These are phyloP conservation scores for Tuta absoluta DNA, from an alignment of 2,888 invertebrate species.

Conservation along the genomic window DNA sequence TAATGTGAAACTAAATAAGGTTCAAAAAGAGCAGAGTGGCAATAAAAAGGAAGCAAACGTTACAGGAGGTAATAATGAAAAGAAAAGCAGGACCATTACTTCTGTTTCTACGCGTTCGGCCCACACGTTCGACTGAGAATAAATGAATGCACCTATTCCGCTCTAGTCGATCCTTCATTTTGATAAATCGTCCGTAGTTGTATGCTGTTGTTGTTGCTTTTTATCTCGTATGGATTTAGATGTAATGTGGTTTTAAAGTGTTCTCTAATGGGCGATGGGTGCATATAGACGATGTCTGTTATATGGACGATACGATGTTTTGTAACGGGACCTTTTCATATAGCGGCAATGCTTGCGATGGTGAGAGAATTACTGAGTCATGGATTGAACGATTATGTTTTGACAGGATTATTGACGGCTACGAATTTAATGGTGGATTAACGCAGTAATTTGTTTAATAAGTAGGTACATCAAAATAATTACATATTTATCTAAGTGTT, in stretches of 20 bases:
- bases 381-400: constrained; percentile 20
- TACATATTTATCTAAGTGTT: not conserved
- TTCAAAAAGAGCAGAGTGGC: constrained; percentile 26
- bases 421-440: constrained; percentile 6
- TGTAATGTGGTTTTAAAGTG: constrained; percentile 66
- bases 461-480: not conserved
- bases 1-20: constrained; percentile 31
- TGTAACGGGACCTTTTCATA: constrained; percentile 6
- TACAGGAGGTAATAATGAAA: constrained; percentile 60
- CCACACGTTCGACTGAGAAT: constrained; percentile 51
- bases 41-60: constrained; percentile 35
- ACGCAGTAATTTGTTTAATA: not conserved
- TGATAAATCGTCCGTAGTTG: constrained; percentile 66
- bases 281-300: constrained; percentile 26
- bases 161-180: constrained; percentile 67
- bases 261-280: constrained; percentile 39
- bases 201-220: constrained; percentile 53
- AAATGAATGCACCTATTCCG: constrained; percentile 71
- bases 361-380: constrained; percentile 15
- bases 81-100: constrained; percentile 58
- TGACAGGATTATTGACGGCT: constrained; percentile 18
- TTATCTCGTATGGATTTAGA: constrained; percentile 68
- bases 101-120: constrained; percentile 31
- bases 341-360: constrained; percentile 13
- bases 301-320: not conserved